Conservation (phyloP, 2,113 vertebrate species). For the Apistogramma diplotaenia region DNA sequence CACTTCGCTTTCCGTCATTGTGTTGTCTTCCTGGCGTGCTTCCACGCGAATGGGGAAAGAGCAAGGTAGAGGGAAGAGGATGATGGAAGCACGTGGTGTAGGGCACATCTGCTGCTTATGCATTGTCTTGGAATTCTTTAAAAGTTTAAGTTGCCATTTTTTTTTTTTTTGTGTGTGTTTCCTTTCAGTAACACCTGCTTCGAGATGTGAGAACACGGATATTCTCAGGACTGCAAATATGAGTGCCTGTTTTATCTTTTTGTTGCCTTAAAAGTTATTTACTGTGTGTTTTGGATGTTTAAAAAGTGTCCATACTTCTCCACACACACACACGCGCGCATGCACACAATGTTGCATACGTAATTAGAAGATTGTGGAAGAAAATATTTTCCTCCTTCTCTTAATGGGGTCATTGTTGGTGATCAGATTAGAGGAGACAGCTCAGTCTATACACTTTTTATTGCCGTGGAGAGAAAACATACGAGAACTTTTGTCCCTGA, state of each 20-base stretch:
- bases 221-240: not conserved
- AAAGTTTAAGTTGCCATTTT: not conserved
- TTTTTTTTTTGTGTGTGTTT: not conserved
- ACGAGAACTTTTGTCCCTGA: not conserved
- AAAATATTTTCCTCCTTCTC: not conserved
- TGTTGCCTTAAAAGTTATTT: not conserved
- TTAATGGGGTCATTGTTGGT: not conserved
- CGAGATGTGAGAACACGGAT: not conserved
- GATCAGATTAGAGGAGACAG: not conserved
- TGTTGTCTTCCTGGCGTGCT: constrained; percentile 73
- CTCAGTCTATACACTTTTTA: constrained; percentile 15
- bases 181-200: not conserved
- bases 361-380: not conserved
- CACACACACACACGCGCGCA: no score
- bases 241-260: not conserved
- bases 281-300: not conserved
- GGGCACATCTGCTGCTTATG: constrained; percentile 75
- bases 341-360: not conserved
- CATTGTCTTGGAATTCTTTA: constrained; percentile 66
- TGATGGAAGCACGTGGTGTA: constrained; percentile 21
- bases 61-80: constrained; percentile 58
- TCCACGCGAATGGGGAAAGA: constrained; percentile 43
- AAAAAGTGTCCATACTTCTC: not conserved
- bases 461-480: not conserved
- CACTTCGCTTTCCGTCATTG: constrained; percentile 70